Evolutionary conservation across 2,113 vertebrate species (phyloP).

Genomic region (Chroicocephalus ridibundus): DNA sequence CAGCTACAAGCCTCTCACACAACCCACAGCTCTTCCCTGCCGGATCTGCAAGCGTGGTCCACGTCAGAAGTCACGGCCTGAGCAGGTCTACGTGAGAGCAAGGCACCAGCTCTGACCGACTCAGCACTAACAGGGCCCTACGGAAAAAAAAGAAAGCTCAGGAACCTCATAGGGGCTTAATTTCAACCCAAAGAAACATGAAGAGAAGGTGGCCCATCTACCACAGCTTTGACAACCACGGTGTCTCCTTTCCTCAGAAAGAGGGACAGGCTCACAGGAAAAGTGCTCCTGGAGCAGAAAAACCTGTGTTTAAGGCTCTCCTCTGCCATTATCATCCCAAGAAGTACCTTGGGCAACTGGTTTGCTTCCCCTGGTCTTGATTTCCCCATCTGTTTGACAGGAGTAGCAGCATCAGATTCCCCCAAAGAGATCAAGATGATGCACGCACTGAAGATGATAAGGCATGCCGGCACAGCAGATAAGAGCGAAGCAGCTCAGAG

Average conservation of each 20-base stretch:
- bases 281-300: not conserved
- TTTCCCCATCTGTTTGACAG: not conserved
- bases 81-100: not conserved
- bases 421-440: no score
- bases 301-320: not conserved
- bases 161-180: not conserved
- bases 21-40: not conserved
- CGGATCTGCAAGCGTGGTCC: fast-evolving
- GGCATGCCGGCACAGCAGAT: fast-evolving
- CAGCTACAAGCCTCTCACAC: not conserved
- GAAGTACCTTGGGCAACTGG: not conserved
- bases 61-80: not conserved
- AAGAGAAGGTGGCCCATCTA: not conserved
- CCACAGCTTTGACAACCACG: not conserved
- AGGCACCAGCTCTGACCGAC: not conserved
- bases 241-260: not conserved
- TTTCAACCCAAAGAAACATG: not conserved
- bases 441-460: not conserved
- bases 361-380: not conserved
- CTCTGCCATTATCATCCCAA: not conserved
- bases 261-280: not conserved
- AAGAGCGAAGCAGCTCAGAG: not conserved
- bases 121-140: not conserved
- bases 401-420: not conserved
- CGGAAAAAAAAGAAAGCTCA: not conserved